These are phyloP conservation scores for Sarotherodon lohbergeri DNA, from an alignment of 2,113 vertebrate species.

Conservation along the genomic window DNA sequence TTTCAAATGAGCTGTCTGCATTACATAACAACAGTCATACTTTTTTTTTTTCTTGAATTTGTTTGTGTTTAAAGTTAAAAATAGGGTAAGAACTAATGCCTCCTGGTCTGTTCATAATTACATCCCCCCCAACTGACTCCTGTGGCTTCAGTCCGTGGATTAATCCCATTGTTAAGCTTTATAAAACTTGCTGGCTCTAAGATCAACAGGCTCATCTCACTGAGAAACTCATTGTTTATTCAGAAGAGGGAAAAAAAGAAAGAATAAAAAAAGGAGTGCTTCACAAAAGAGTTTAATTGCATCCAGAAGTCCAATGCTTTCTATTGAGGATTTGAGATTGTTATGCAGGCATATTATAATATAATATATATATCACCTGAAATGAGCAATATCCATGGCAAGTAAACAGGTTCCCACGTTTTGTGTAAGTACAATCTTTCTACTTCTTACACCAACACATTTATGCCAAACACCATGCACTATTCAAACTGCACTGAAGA, in stretches of 20 bases:
- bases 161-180: not conserved
- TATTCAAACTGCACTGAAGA: not conserved
- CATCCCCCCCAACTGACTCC: not conserved
- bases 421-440: slow-evolving; percentile 2
- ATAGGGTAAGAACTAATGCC: not conserved
- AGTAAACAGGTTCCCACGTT: slow-evolving; percentile 20
- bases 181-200: not conserved
- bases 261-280: not conserved
- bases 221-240: not conserved
- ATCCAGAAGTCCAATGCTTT: slow-evolving; percentile 13
- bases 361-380: not conserved
- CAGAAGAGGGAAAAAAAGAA: not conserved
- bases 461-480: slow-evolving; percentile 36
- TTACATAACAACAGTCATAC: not conserved
- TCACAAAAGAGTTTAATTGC: slow-evolving; percentile 42
- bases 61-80: not conserved
- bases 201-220: not conserved
- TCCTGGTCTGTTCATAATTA: not conserved
- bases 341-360: not conserved
- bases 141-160: not conserved
- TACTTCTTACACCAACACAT: not conserved
- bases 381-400: slow-evolving; percentile 1
- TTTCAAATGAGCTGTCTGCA: not conserved
- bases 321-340: not conserved
- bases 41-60: not conserved